phyloP scores from a whole-genome alignment of 2,888 invertebrate species.

The Buathra laborator region DNA sequence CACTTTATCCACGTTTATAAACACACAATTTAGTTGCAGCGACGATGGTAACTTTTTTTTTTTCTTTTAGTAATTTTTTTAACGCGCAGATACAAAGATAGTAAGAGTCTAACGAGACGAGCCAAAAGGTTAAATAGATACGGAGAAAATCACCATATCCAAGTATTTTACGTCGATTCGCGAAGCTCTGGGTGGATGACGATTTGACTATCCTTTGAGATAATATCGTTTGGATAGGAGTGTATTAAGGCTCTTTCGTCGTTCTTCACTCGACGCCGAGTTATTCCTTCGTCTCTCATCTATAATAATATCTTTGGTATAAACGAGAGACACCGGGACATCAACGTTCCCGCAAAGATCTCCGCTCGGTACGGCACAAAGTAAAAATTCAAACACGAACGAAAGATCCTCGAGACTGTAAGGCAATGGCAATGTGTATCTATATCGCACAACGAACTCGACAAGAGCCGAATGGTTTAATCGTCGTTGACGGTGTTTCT shows the following conservation, averaged over 20 bases:
- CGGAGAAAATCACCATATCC: not conserved
- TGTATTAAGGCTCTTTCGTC: not conserved
- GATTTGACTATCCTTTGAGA: constrained; percentile 15
- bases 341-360: constrained; percentile 11
- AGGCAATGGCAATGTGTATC: no score
- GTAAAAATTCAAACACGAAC: no score
- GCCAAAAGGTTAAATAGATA: not conserved
- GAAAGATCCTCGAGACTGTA: no score
- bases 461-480: constrained; percentile 27
- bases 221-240: no score
- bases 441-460: constrained; percentile 34
- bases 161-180: not conserved
- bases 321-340: constrained; percentile 2
- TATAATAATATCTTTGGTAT: not conserved
- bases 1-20: constrained; percentile 17
- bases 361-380: not conserved
- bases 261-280: constrained; percentile 33
- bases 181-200: not conserved
- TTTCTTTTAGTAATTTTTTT: constrained; percentile 15
- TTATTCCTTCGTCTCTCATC: constrained; percentile 42
- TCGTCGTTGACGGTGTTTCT: constrained; percentile 46
- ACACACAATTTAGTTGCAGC: not conserved
- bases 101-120: not conserved
- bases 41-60: constrained; percentile 3
- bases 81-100: constrained; percentile 27